Evolutionary conservation across 37 sponge, comb jelly and placozoan species (phyloP), one percentile per base, ranked within the genome.

Genomic region (Halisarca cf. caerulea): DNA sequence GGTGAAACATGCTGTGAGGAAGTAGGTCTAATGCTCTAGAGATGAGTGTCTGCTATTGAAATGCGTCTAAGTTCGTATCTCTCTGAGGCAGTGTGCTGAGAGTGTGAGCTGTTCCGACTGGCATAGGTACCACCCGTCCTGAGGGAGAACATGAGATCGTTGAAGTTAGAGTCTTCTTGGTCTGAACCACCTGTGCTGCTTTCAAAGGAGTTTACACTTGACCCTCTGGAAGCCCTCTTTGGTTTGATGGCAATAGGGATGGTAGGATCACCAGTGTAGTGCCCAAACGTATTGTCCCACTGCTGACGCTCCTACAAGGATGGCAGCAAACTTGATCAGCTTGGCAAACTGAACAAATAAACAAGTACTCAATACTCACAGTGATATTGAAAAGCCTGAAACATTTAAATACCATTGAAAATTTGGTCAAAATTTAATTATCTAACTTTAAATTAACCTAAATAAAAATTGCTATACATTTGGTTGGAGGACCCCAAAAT

Each of bases 41-140:
- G 58, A 68, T 93, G 93, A 58, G 93, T 93, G 88, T 93, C 90
- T 66, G 93, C 93, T 64, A 93, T 93, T 8, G 93, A 90, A 30
- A 93, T 93, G 23, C 90, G 90, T 82, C 93, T 87, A 21, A 84
- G 80, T 78, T 86, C 69, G 25, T 78, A 93, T 17, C 87, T 85
- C 62, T 93, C 90, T 79, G 88, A 85, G 0, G 88, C 74, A 53
- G 80, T 24, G 5, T 84, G 62, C 40, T 83, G 78, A 32, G 83
- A 61, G 2, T 47, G 41, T 3, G 74, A 59, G 57, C 30, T 40
- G 77, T 37, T 74, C 8, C 36, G 42, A 4, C 42, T 41, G 42
- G 32, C 77, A n/a, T 41, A 21, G 21, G 39, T 74, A 15, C 77
- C 82, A 39, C 89, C 89, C 27, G 93, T 93, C 85, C 84, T 87